Evolutionary conservation across 2,888 invertebrate species (phyloP).

Genomic region (Eupelmus urozonus): DNA sequence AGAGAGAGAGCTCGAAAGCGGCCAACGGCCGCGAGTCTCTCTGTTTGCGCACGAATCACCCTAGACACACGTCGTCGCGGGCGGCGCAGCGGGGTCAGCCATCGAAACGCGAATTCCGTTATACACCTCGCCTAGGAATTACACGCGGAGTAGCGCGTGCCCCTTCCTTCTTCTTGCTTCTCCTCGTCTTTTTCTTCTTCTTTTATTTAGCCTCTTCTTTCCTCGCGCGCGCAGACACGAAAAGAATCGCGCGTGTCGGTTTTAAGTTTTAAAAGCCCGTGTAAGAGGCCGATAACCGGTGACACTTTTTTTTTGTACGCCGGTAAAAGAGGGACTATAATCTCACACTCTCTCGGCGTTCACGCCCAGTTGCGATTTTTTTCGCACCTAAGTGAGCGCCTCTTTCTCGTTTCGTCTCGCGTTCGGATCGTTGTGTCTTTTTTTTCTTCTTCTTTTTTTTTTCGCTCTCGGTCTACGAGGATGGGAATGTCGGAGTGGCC

Average conservation of each 20-base stretch:
- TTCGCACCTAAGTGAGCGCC: conserved; percentile 37
- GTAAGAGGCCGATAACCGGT: neutral
- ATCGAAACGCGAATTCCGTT: conserved; percentile 58
- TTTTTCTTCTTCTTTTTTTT: conserved; percentile 18
- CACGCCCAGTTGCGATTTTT: too few relatives aligned
- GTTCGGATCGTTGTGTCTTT: neutral
- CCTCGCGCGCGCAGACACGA: neutral
- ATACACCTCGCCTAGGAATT: conserved; percentile 55
- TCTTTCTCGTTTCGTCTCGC: neutral
- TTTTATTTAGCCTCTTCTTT: too few relatives aligned
- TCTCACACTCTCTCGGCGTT: too few relatives aligned
- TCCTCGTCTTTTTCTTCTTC: conserved; percentile 6
- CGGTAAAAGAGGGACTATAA: too few relatives aligned
- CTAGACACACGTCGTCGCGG: neutral
- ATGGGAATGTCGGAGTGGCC: neutral
- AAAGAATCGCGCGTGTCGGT: neutral
- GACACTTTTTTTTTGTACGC: neutral
- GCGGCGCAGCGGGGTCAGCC: conserved; percentile 31
- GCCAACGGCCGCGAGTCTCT: conserved; percentile 45
- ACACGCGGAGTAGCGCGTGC: conserved; percentile 13
- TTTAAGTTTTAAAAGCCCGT: conserved; percentile 5
- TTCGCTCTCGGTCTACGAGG: neutral
- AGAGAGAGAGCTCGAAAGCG: too few relatives aligned
- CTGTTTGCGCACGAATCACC: neutral
- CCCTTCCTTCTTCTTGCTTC: conserved; percentile 9